These are phyloP conservation scores for Graphium colonna DNA, from an alignment of 2,888 invertebrate species.

Conservation along the genomic window DNA sequence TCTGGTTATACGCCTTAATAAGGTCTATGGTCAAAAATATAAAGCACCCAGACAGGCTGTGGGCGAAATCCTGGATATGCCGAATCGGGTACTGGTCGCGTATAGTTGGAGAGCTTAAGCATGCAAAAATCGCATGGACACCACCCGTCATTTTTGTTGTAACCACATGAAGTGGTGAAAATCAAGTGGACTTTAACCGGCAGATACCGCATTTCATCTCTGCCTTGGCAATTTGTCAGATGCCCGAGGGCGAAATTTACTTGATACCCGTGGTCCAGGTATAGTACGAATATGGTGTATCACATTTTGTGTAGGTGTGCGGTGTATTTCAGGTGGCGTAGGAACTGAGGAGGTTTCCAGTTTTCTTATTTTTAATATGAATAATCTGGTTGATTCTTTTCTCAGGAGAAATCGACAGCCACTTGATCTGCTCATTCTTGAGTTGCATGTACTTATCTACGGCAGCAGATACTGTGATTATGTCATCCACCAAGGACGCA, in stretches of 20 bases:
- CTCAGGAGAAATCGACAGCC: no score
- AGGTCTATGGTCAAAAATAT: not conserved
- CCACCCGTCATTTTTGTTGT: not conserved
- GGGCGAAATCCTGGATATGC: not conserved
- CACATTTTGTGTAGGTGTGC: slow-evolving; percentile 28
- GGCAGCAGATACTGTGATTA: no score
- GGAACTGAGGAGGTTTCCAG: not conserved
- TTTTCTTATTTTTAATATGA: not conserved
- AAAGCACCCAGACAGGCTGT: not conserved
- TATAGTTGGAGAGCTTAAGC: not conserved
- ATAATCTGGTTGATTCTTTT: no score
- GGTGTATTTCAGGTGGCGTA: slow-evolving; percentile 25
- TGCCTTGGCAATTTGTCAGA: slow-evolving; percentile 36
- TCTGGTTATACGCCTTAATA: not conserved
- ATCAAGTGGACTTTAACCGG: not conserved
- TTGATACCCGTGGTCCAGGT: slow-evolving; percentile 34
- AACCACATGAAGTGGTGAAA: not conserved
- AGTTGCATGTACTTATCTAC: no score
- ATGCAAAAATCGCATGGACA: not conserved
- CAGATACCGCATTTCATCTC: slow-evolving; percentile 29
- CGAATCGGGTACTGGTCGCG: not conserved
- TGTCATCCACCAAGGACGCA: no score
- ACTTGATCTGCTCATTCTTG: no score
- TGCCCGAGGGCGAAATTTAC: slow-evolving; percentile 36
- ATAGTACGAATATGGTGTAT: slow-evolving; percentile 35